Base-by-base conservation (phyloP, 1,140 invertebrate species). In the Hestina assimilis region DNA sequence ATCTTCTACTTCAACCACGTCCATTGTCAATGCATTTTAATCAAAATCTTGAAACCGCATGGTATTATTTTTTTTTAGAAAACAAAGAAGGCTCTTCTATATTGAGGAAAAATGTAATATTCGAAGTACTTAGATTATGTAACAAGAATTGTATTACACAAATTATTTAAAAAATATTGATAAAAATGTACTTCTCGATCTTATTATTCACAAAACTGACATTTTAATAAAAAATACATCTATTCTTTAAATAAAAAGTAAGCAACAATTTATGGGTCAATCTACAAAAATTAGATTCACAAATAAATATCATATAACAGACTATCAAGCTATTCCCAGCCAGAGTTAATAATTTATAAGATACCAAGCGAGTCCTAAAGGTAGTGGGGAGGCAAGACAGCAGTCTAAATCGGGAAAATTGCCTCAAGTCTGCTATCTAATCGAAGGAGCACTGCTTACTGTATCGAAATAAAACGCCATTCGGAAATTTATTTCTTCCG, bases 11-110 rank as follows among this genome's bases (percentile, higher is more conserved):
- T 26, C 20, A 50, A 35, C 38, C 55, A 19, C 19, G 46, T 43
- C 28, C 14, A 58, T 50, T 43, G 20, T 50, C 40, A 43, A 51
- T 51, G 38, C 47, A 45, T 43, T 52, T 45, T 59, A 59, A 57
- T 31, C 19, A 42, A 41, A 47, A 48, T 24, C 17, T 47, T 40
- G 19, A n/a, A 23, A 55, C 24, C 20, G 29, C 6, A 24, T 43
- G 17, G 24, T 45, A 26, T 35, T 45, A 12, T 5, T 21, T 21
- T 52, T 40, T 50, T 23, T 9, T 19, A 43, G 0, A 9, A 43
- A 26, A 17, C 14, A 14, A 20, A n/a, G n/a, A n/a, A n/a, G n/a
- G n/a, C n/a, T n/a, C n/a, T n/a, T n/a, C n/a, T n/a, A n/a, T n/a
- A n/a, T n/a, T n/a, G n/a, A n/a, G n/a, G n/a, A n/a, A n/a, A n/a